Percentiles rank a stretch among this genome's conserved stretches.
These are phyloP conservation scores for Wasmannia auropunctata DNA, from an alignment of 1,140 invertebrate species.

Conservation along the genomic window DNA sequence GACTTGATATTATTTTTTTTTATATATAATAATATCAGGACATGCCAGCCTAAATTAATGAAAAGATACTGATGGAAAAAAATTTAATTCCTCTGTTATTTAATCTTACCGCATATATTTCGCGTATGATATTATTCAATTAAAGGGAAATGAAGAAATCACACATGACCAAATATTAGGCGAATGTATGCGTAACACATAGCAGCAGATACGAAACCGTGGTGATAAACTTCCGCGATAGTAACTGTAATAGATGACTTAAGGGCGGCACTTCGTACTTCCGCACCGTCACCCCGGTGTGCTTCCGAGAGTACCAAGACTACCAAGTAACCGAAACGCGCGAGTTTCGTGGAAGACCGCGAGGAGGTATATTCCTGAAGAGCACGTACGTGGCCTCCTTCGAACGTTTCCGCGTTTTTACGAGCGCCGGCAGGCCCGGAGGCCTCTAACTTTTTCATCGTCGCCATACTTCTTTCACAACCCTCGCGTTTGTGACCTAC, in stretches of 20 bases:
- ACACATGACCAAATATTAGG: neutral
- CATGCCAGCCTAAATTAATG: neutral
- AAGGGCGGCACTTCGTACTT: slow-evolving; percentile 32
- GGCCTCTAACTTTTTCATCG: slow-evolving; percentile 52
- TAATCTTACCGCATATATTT: neutral
- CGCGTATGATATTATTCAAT: neutral
- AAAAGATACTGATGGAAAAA: neutral
- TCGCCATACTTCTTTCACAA: slow-evolving; percentile 40
- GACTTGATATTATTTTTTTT: neutral
- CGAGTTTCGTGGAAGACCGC: slow-evolving; percentile 40
- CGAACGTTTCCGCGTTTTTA: slow-evolving; percentile 53
- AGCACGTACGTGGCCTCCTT: slow-evolving; percentile 52
- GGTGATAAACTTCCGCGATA: slow-evolving; percentile 33
- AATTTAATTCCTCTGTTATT: neutral
- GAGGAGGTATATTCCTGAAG: slow-evolving; percentile 21
- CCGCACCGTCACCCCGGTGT: slow-evolving; percentile 27
- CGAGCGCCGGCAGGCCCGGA: slow-evolving; percentile 4
- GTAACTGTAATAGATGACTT: slow-evolving; percentile 33
- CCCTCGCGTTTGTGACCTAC: neutral
- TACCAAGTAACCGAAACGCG: slow-evolving; percentile 42
- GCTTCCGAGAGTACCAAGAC: slow-evolving; percentile 6
- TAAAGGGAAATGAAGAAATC: slow-evolving; percentile 1
- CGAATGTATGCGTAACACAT: neutral
- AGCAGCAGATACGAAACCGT: neutral
- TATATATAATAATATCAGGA: neutral